These are phyloP conservation scores for Drosophila ezoana DNA, from an alignment of 2,888 invertebrate species.

Conservation along the genomic window DNA sequence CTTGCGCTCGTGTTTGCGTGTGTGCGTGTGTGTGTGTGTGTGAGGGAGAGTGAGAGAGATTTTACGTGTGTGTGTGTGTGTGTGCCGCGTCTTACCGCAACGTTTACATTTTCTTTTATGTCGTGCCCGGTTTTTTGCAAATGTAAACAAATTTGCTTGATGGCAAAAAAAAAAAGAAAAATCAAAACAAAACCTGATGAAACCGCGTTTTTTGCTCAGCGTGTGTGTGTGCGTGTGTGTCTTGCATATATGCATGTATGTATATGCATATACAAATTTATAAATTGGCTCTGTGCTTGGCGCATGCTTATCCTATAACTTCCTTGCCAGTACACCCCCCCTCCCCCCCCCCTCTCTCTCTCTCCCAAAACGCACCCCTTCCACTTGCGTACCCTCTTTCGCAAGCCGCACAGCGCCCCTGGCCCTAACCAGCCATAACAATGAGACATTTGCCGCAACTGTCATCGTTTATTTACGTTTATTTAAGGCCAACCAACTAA, in stretches of 20 bases:
- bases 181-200: constrained; percentile 7
- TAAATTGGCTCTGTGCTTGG: constrained; percentile 33
- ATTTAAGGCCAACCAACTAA: constrained; percentile 51
- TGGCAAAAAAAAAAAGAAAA: constrained; percentile 16
- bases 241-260: background rate
- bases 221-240: background rate
- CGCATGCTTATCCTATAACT: constrained; percentile 52
- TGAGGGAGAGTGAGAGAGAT: background rate
- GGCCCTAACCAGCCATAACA: constrained; percentile 38
- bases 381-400: background rate
- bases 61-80: constrained; percentile 14
- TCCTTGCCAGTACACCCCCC: constrained; percentile 1
- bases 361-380: background rate
- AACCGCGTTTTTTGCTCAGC: constrained; percentile 33
- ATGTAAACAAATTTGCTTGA: constrained; percentile 55
- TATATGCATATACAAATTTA: constrained; percentile 14
- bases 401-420: background rate
- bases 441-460: constrained; percentile 61
- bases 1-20: background rate
- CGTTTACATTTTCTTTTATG: constrained; percentile 16
- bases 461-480: constrained; percentile 58
- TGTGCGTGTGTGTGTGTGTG: background rate
- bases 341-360: constrained; percentile 1
- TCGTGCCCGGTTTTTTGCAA: constrained; percentile 40
- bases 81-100: constrained; percentile 39